These are phyloP conservation scores for Leptothorax acervorum DNA, from an alignment of 2,888 invertebrate species.

Conservation along the genomic window DNA sequence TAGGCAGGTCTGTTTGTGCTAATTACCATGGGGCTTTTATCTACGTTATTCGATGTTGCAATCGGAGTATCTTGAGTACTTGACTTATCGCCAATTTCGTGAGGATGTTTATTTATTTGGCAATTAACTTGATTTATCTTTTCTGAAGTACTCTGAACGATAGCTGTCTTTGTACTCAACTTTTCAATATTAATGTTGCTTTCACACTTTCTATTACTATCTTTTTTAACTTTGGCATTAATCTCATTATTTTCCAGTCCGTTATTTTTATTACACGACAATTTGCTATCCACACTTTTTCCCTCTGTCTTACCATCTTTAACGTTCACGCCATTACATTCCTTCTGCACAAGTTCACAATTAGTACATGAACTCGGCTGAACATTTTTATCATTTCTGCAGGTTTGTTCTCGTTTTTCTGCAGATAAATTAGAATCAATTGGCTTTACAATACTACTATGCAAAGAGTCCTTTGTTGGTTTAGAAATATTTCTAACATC, in stretches of 20 bases:
- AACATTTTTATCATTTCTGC: constrained; percentile 52
- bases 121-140: constrained; percentile 61
- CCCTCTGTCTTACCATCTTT: constrained; percentile 55
- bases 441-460: constrained; percentile 57
- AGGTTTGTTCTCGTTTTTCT: constrained; percentile 67
- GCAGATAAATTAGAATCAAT: constrained; percentile 61
- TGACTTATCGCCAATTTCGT: constrained; percentile 54
- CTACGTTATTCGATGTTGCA: constrained; percentile 59
- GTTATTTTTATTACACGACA: constrained; percentile 68
- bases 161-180: constrained; percentile 46
- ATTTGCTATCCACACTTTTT: constrained; percentile 57
- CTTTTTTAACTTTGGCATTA: constrained; percentile 75
- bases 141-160: constrained; percentile 56
- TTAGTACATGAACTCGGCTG: constrained; percentile 38
- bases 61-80: constrained; percentile 65
- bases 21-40: constrained; percentile 57
- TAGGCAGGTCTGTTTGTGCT: constrained; percentile 83
- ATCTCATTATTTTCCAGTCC: constrained; percentile 78
- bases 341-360: constrained; percentile 52
- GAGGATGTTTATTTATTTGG: constrained; percentile 57
- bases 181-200: constrained; percentile 57
- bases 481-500: constrained; percentile 68
- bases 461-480: constrained; percentile 61
- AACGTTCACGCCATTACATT: constrained; percentile 38
- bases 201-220: constrained; percentile 54